phyloP scores from a whole-genome alignment of 1,140 invertebrate genomes.

The Nomia melanderi region DNA sequence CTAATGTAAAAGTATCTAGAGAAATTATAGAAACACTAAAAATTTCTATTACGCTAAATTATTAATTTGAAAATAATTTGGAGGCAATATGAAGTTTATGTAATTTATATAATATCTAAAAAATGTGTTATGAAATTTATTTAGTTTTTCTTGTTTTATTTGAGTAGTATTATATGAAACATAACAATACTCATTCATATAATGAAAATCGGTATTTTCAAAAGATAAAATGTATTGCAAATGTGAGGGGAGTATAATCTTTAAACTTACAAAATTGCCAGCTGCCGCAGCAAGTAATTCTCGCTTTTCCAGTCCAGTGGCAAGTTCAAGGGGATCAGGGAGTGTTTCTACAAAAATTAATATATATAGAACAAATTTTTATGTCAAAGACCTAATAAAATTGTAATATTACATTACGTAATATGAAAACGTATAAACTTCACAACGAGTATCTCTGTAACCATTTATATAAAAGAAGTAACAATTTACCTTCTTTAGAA shows the following conservation, averaged over 20 bases:
- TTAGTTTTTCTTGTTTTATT: too few relatives aligned
- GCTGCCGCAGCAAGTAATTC: slow-evolving; percentile 91
- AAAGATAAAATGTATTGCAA: not conserved
- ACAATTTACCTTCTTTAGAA: slow-evolving; percentile 72
- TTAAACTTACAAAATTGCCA: slow-evolving; percentile 89
- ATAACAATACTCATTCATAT: not conserved
- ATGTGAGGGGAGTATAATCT: not conserved
- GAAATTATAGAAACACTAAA: not conserved
- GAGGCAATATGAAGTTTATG: not conserved
- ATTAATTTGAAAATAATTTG: not conserved
- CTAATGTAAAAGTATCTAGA: not conserved
- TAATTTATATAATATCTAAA: not conserved
- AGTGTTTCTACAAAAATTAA: slow-evolving; percentile 80
- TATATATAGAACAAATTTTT: slow-evolving; percentile 14
- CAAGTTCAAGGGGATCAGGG: slow-evolving; percentile 94
- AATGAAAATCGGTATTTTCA: not conserved
- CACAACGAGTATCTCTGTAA: not conserved
- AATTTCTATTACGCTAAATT: not conserved
- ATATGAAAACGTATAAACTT: slow-evolving; percentile 43
- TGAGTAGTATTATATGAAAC: too few relatives aligned
- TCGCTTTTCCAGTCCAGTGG: slow-evolving; percentile 95
- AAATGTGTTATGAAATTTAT: not conserved
- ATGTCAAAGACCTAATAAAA: slow-evolving; percentile 28
- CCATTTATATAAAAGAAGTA: not conserved
- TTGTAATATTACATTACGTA: slow-evolving; percentile 68